Percentiles rank a stretch among this genome's conserved stretches.
These are phyloP conservation scores for Entomobrya proxima DNA, from an alignment of 2,888 invertebrate genomes.

Conservation along the genomic window DNA sequence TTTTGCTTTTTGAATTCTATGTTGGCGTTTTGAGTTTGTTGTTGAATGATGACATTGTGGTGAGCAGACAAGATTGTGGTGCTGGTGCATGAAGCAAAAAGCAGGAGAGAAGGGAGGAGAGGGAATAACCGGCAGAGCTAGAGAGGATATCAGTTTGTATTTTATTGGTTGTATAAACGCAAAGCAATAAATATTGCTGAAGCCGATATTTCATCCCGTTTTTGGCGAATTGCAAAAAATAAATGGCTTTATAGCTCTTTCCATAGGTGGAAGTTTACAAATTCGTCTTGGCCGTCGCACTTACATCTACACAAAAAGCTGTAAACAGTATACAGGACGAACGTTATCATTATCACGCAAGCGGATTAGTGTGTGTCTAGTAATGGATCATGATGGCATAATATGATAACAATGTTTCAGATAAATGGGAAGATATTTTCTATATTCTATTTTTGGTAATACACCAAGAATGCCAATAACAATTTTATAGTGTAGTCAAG, in stretches of 20 bases:
- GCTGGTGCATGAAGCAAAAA: conserved; percentile 7
- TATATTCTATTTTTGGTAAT: conserved; percentile 35
- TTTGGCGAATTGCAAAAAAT: conserved; percentile 10
- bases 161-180: background rate
- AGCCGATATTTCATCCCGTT: conserved; percentile 35
- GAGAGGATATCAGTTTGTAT: too few species aligned
- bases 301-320: background rate
- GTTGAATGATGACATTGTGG: too few species aligned
- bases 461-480: background rate
- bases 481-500: background rate
- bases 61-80: too few species aligned
- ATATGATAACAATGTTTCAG: background rate
- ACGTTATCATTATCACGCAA: background rate
- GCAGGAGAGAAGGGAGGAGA: background rate
- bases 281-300: conserved; percentile 1
- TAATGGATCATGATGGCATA: background rate
- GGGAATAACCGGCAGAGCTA: background rate
- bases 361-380: background rate
- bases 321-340: background rate
- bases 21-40: too few species aligned
- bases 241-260: background rate
- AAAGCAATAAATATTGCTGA: background rate
- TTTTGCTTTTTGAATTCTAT: too few species aligned
- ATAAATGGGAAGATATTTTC: background rate
- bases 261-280: conserved; percentile 30